A percentile compares a stretch with the other conserved stretches of the same genome.
phyloP scores from a whole-genome alignment of 2,797 vertebrate species.

The Lepidocolaptes lacrymiger region DNA sequence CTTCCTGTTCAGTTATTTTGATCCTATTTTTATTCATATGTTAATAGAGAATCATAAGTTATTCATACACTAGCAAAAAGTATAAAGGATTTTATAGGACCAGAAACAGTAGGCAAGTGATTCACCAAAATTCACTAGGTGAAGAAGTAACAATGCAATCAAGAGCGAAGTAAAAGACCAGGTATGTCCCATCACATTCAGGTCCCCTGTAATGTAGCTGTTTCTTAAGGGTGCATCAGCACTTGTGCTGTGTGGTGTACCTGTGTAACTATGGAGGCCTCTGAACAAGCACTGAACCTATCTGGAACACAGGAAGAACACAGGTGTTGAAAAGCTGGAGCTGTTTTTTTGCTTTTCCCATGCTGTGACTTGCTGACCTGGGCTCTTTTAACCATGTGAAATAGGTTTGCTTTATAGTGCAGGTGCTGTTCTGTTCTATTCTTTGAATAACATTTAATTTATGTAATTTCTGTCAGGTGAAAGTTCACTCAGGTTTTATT shows the following conservation, averaged over 20 bases:
- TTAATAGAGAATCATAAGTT: not conserved
- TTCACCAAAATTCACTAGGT: not conserved
- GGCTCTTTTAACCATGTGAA: not conserved
- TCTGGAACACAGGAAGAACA: not conserved
- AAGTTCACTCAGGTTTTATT: not conserved
- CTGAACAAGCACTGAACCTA: not conserved
- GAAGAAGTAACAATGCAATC: not conserved
- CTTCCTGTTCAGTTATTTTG: not conserved
- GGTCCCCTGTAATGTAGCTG: not conserved
- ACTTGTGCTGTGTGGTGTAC: not conserved
- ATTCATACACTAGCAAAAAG: not conserved
- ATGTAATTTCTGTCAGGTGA: not conserved
- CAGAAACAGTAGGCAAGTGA: not conserved
- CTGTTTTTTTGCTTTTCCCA: not conserved
- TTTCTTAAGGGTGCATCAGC: not conserved
- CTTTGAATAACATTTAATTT: not conserved
- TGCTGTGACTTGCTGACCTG: not conserved
- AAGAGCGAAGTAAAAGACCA: not conserved
- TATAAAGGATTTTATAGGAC: not conserved
- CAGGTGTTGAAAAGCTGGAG: not conserved
- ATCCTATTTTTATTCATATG: not conserved
- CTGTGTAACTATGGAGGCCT: not conserved
- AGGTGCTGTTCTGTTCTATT: not conserved
- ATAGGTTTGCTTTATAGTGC: not conserved
- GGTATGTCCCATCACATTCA: not conserved